Conservation (phyloP, 2,888 invertebrate genomes). For the Stratiomys singularior region DNA sequence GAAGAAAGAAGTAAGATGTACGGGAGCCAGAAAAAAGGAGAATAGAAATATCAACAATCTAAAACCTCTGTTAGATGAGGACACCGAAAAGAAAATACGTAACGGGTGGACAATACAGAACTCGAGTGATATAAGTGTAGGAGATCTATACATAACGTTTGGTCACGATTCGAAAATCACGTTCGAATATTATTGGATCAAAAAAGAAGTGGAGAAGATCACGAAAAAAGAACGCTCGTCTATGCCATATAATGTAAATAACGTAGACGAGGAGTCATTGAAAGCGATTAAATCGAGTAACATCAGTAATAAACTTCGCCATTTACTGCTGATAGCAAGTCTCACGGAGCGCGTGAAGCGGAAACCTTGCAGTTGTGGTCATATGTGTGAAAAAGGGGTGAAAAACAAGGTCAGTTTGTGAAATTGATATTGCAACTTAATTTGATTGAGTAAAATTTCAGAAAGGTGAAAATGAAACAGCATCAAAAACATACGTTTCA, state of each 20-base stretch:
- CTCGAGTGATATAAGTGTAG: slow-evolving; percentile 83
- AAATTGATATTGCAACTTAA: not conserved
- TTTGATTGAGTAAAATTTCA: slow-evolving; percentile 17
- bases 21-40: not conserved
- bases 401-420: slow-evolving; percentile 56
- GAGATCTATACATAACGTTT: slow-evolving; percentile 91
- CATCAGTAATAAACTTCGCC: slow-evolving; percentile 63
- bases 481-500: slow-evolving; percentile 57
- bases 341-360: slow-evolving; percentile 63
- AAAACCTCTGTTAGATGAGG: slow-evolving; percentile 63
- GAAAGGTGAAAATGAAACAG: slow-evolving; percentile 56
- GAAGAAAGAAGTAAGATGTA: slow-evolving; percentile 46
- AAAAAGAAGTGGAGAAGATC: slow-evolving; percentile 60
- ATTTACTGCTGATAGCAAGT: slow-evolving; percentile 63
- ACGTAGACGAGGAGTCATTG: slow-evolving; percentile 29
- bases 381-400: slow-evolving; percentile 61
- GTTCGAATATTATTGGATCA: slow-evolving; percentile 84
- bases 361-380: slow-evolving; percentile 61
- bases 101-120: slow-evolving; percentile 83
- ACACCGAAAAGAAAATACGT: slow-evolving; percentile 62
- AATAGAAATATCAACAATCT: slow-evolving; percentile 56
- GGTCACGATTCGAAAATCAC: slow-evolving; percentile 75
- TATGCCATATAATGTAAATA: slow-evolving; percentile 46
- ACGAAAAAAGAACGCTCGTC: slow-evolving; percentile 35
- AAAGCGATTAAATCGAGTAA: slow-evolving; percentile 54